These are phyloP conservation scores for Eidolon helvum DNA, from an alignment of 2,113 vertebrate genomes.

Conservation along the genomic window DNA sequence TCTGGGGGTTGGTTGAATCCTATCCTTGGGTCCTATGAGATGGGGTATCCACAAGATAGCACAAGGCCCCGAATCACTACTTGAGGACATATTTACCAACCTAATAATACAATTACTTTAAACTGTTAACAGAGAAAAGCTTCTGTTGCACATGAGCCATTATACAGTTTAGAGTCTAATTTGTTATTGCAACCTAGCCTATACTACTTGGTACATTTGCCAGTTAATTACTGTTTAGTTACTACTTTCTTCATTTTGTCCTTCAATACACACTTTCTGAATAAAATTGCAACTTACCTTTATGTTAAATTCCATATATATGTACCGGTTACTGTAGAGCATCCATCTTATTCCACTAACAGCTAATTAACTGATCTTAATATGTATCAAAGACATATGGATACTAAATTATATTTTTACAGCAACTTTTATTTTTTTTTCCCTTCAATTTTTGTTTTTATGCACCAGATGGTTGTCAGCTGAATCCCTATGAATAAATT, in stretches of 20 bases:
- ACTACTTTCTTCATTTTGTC: neutral
- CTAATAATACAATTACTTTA: neutral
- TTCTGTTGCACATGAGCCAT: neutral
- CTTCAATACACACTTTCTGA: neutral
- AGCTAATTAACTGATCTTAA: neutral
- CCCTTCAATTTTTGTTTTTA: neutral
- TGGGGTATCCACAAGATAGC: neutral
- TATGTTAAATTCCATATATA: neutral
- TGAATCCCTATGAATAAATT: conserved; percentile 34
- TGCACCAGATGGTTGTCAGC: conserved; percentile 33
- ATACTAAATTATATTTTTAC: conserved; percentile 22
- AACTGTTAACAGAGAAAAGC: neutral
- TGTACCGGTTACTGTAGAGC: neutral
- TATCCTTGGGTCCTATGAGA: neutral
- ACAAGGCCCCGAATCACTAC: neutral
- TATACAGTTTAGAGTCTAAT: neutral
- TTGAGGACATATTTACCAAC: neutral
- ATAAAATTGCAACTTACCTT: conserved; percentile 20
- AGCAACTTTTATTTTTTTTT: neutral
- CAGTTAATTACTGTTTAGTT: neutral
- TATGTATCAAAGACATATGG: neutral
- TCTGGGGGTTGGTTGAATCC: neutral
- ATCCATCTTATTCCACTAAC: neutral
- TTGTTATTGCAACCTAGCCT: neutral
- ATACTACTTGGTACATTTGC: neutral